Base-by-base conservation (phyloP, 2,113 vertebrate genomes). In the Colistium nudipinnis region DNA sequence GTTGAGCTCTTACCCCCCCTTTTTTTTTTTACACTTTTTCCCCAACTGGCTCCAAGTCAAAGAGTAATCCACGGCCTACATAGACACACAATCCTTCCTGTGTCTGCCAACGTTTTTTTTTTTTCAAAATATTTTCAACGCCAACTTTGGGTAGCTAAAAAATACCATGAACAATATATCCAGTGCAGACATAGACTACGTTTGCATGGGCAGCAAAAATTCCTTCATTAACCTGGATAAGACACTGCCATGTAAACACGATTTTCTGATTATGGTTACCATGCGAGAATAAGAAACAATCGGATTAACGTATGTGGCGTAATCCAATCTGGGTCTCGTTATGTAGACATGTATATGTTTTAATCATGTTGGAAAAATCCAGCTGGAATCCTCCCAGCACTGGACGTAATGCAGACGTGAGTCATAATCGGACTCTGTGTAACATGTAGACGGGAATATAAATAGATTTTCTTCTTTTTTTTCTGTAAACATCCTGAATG, bases 1-100 rank as follows among this genome's bases (percentile, higher is more conserved):
- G 59, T 41, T 30, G 31, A 74, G 45, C 43, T 63, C 20, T 52
- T 67, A 5, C 45, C 45, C 45, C 31, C 17, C 41, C 30, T 1
- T 51, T 36, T 3, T 9, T 25, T 6, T 57, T 57, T 57, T 33
- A 36, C 6, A 2, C 17, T 38, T 24, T n/a, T 9, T 3, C 6
- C 22, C 43, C 17, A n/a, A 8, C 8, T 17, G 8, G 7, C 2
- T 41, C 8, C 43, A 19, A 54, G 17, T 44, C n/a, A 45, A 49
- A 39, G 14, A 24, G 10, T 61, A 35, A 24, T 77, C 36, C 57
- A 22, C 16, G 53, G 22, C n/a, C 38, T 36, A 45, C n/a, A 17
- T 70, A 43, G 24, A 73, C 43, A 56, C 51, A 62, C n/a, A n/a
- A n/a, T 20, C 53, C 1, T 7, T 38, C 54, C 1, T 14, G 12